Evolutionary conservation across 2,113 vertebrate species (phyloP), one percentile per base, ranked within the genome.

Genomic region (Burhinus bistriatus): DNA sequence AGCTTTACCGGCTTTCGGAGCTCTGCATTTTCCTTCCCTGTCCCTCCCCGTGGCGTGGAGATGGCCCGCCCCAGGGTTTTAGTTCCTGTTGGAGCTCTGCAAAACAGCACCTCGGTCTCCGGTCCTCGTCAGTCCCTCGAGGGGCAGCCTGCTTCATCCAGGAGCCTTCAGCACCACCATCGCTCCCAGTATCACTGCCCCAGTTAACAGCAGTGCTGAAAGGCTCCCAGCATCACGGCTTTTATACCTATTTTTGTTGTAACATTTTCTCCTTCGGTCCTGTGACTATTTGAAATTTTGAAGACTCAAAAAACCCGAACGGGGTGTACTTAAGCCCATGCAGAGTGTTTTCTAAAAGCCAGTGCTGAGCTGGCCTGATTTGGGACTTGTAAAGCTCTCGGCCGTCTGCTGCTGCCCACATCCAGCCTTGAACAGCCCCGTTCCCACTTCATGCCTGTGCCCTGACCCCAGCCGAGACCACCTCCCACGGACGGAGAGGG

Each of bases 21-120:
- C 73, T 15, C 6, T 3, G 14, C 4, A 0, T 70, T 71, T 57
- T 32, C 69, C n/a, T 34, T 76, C 32, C 20, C 22, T 20, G 25
- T 38, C 54, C 38, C 61, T 57, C 34, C 44, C 52, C 0, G 0
- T 1, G 34, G 7, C 23, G 58, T 29, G 42, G 51, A 40, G 59
- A 9, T 0, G 1, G 55, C 51, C 68, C 13, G 18, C 72, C 47
- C 27, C 0, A 3, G 45, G 36, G 2, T 15, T 75, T 51, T 30
- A 19, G 12, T 0, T 81, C 76, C 70, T 45, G 12, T 8, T 52
- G 57, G 42, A 38, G 62, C 27, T 65, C 38, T 30, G 12, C 40
- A 65, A 42, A 65, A 15, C 27, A 21, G 18, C 26, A 7, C 17
- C 5, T 40, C 29, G 61, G 4, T 30, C 40, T 72, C 42, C 55